Base-by-base conservation (phyloP, 2,797 vertebrate genomes). In the Sphaeramia orbicularis region DNA sequence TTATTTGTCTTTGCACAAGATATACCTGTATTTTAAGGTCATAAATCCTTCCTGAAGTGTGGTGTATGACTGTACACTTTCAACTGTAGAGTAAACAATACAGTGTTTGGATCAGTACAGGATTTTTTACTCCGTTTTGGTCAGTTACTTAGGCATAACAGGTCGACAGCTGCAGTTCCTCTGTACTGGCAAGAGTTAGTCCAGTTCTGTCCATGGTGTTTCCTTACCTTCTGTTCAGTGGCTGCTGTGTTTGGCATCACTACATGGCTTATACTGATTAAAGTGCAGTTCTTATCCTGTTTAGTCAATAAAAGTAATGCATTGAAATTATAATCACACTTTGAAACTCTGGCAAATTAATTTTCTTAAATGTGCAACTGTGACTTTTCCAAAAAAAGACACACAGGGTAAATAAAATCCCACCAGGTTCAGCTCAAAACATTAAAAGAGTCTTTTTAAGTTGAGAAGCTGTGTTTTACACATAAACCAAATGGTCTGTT, bases 241-340 rank as follows among this genome's bases (percentile, higher is more conserved):
- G n/a, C 27, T 50, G 45, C 45, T 37, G 43, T 7, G 27, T 32
- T 72, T 62, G 42, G 54, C 37, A 32, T 44, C n/a, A n/a, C 16
- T 42, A 51, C 51, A 52, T 62, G 7, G 21, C 16, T 52, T 49
- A 73, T 45, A 6, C 35, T 55, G 40, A 61, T 60, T 32, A 47
- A 48, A 52, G 32, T 65, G 52, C 11, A 53, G 37, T 51, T 8
- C 2, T 12, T n/a, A 10, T 11, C 55, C 38, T 61, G 7, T 8
- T 36, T 27, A 18, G 45, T 27, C 50, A 52, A 65, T 32, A 63
- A 56, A 0, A 4, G 10, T 45, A 32, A 37, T 15, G 45, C 43
- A 58, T 21, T 53, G 16, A 36, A 8, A 59, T 54, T 59, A 24
- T 48, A 61, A 51, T 37, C 7, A 53, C 50, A 57, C 19, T 60